Evolutionary conservation across 2,113 vertebrate species (phyloP), one percentile per base, ranked within the genome.

Genomic region (Osmerus eperlanus): DNA sequence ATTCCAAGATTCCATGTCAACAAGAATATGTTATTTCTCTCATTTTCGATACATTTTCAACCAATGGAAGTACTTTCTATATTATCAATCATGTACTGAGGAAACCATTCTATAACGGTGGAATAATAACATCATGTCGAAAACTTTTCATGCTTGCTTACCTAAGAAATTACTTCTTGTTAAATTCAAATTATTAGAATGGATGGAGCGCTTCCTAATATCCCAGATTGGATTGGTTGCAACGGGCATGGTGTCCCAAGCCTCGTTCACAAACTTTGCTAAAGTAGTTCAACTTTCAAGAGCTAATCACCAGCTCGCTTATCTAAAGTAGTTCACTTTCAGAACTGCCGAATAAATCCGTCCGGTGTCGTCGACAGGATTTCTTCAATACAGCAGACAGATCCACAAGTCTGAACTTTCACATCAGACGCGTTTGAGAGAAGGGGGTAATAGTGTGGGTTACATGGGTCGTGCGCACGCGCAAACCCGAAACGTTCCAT

Each of bases 201-300:
- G 91, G 47, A 94, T 87, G 55, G 88, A 86, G 79, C 93, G 86
- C 75, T 89, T 91, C 82, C 91, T 90, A 70, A 94, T 91, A 88
- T 94, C 93, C 93, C 93, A 94, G 70, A 94, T 88, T 79, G 94
- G 91, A 82, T 92, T 91, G 14, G 88, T 85, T 80, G 85, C 83
- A 80, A 83, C 87, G 77, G 92, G 90, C 93, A 94, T 94, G 88
- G 82, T 75, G 72, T 54, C 71, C 21, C 63, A 67, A n/a, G 60
- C 7, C 55, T 21, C 41, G 32, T 7, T 47, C 7, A 47, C 8
- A 9, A 47, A 47, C 41, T 47, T 11, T 12, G 7, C 9, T 47
- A 47, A 47, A 47, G 41, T 47, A 47, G 41, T 12, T 47, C 1
- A 47, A 47, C 41, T 47, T 11, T 47, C 41, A 1, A 47, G 8